These are phyloP conservation scores for Elysia chlorotica DNA, from an alignment of 1,140 invertebrate genomes.

Conservation along the genomic window DNA sequence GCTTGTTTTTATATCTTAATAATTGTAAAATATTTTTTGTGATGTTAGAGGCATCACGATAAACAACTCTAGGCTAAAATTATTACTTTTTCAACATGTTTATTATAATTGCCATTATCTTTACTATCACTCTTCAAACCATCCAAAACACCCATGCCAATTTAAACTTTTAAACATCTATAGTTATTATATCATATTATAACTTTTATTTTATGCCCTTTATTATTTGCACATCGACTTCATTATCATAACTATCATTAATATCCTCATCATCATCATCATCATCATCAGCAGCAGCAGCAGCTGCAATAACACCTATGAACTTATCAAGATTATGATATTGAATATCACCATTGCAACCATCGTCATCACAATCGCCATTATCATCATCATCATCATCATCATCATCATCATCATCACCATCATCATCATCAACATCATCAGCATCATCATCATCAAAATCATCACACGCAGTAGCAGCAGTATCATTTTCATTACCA, in stretches of 20 bases:
- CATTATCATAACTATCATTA: neutral
- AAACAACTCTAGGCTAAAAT: no score
- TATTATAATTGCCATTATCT: no score
- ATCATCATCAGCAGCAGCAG: neutral
- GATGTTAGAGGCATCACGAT: no score
- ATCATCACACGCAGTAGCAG: no score
- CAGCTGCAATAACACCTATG: neutral
- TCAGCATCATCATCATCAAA: neutral
- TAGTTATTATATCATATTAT: neutral
- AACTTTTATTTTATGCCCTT: neutral
- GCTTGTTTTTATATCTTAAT: no score
- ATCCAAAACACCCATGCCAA: no score
- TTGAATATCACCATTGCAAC: neutral
- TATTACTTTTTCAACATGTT: no score
- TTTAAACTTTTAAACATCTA: neutral
- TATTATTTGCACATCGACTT: neutral
- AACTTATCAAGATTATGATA: neutral
- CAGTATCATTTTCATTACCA: no score
- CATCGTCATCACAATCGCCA: neutral
- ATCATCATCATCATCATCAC: neutral
- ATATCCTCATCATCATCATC: neutral
- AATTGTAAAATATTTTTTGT: no score
- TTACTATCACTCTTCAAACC: no score
- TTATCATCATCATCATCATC: neutral
- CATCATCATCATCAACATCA: neutral